Percentiles rank a stretch among this genome's conserved stretches.
phyloP scores from a whole-genome alignment of 2,888 invertebrate species.

The Trichogramma dendrolimi region DNA sequence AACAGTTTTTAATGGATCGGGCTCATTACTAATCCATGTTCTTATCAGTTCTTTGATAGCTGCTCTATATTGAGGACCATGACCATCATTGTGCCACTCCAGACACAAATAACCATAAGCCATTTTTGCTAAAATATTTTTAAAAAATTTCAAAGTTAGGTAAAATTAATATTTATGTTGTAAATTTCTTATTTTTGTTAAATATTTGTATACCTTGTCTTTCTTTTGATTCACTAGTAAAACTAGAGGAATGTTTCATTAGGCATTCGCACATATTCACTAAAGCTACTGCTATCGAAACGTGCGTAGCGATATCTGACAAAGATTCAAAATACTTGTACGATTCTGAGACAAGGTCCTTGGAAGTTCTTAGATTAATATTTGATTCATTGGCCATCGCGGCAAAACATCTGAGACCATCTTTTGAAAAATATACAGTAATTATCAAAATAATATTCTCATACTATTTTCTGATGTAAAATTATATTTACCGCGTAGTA shows the following conservation, averaged over 20 bases:
- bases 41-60: slow-evolving; percentile 44
- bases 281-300: slow-evolving; percentile 45
- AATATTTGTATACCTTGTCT: slow-evolving; percentile 42
- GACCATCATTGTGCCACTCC: slow-evolving; percentile 43
- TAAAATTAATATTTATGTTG: slow-evolving; percentile 9
- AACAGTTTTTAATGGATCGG: slow-evolving; percentile 55
- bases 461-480: not conserved
- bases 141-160: slow-evolving; percentile 14
- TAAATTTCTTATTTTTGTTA: slow-evolving; percentile 1
- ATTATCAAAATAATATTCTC: slow-evolving; percentile 1
- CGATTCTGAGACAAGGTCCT: slow-evolving; percentile 47
- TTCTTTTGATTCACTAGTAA: slow-evolving; percentile 36
- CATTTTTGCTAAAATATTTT: slow-evolving; percentile 39
- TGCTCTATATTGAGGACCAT: slow-evolving; percentile 38
- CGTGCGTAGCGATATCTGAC: slow-evolving; percentile 45
- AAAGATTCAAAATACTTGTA: slow-evolving; percentile 48
- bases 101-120: slow-evolving; percentile 42
- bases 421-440: slow-evolving; percentile 31
- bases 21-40: slow-evolving; percentile 47
- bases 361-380: slow-evolving; percentile 38
- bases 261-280: slow-evolving; percentile 43
- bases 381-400: slow-evolving; percentile 39
- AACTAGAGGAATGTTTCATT: slow-evolving; percentile 45
- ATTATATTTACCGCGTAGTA: slow-evolving; percentile 42
- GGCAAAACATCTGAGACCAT: slow-evolving; percentile 44